Base-by-base conservation (phyloP, 2,113 vertebrate species). In the Delphinapterus leucas region DNA sequence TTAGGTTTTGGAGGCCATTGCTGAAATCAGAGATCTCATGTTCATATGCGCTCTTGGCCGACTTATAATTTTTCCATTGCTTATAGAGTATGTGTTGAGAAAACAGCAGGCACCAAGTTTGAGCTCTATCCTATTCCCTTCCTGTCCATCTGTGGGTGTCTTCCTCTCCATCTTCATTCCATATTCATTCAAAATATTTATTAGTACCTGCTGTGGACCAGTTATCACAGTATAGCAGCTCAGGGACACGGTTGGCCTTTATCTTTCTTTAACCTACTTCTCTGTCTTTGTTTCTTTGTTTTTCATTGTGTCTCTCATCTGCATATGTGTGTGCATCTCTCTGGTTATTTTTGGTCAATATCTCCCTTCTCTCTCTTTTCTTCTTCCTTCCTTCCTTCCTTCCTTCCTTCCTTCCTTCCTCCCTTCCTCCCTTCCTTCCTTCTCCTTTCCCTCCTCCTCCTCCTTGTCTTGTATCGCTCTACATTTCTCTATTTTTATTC, bases 61-160 rank as follows among this genome's bases (percentile, higher is more conserved):
- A 79, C 60, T 91, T 63, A 81, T 4, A 12, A 21, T 74, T 84
- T 97, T 98, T 89, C 98, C 86, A 53, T 63, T 90, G 86, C 82
- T 97, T 49, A 25, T 81, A 36, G 86, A 28, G 28, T 53, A 4
- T 6, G 61, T 88, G 76, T 36, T 70, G 47, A 55, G 61, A 84
- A 89, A 65, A 38, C 23, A 60, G 31, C 15, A 44, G 44, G 76
- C 49, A n/a, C 14, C 14, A 28, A 55, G 60, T 13, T 11, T 41
- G 70, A 85, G 38, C 6, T 33, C 80, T 9, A 9, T 81, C 65
- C 74, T 38, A 18, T 8, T 61, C 15, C 2, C n/a, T 93, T 31
- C 90, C 61, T 60, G 23, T 63, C 38, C 55, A 13, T 79, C 55
- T 70, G 23, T 44, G 36, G 7, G 6, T 87, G 36, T 84, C 71